Percentiles rank a stretch among this genome's conserved stretches.
Evolutionary conservation across 2,797 vertebrate genomes (phyloP).

Genomic region (Gymnocypris eckloni): DNA sequence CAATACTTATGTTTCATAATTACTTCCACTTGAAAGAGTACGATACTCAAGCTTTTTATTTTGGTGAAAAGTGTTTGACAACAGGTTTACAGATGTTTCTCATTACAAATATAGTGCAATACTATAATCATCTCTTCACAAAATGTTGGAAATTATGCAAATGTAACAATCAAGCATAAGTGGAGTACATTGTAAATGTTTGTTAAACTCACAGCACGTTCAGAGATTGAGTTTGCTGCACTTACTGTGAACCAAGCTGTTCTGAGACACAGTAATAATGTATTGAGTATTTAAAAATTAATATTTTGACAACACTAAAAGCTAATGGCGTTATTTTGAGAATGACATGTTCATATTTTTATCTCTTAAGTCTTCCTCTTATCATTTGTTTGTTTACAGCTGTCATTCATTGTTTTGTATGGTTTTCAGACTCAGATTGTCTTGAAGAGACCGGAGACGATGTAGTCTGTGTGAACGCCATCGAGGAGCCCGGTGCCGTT

Average conservation of each 20-base stretch:
- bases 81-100: background rate
- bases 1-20: background rate
- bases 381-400: background rate
- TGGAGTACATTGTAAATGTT: background rate
- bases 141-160: background rate
- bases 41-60: background rate
- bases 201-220: background rate
- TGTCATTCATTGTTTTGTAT: background rate
- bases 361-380: background rate
- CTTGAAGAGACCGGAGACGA: conserved; percentile 63
- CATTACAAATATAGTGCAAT: background rate
- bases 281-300: background rate
- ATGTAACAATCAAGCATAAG: background rate
- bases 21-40: background rate
- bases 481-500: conserved; percentile 87
- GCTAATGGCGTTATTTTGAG: background rate
- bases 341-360: background rate
- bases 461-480: conserved; percentile 83
- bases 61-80: background rate
- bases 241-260: background rate
- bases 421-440: background rate
- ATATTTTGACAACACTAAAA: background rate
- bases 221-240: background rate
- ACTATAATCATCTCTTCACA: background rate
- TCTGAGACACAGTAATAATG: background rate